Evolutionary conservation across 2,113 vertebrate genomes (phyloP).

Genomic region (Tetrax tetrax): DNA sequence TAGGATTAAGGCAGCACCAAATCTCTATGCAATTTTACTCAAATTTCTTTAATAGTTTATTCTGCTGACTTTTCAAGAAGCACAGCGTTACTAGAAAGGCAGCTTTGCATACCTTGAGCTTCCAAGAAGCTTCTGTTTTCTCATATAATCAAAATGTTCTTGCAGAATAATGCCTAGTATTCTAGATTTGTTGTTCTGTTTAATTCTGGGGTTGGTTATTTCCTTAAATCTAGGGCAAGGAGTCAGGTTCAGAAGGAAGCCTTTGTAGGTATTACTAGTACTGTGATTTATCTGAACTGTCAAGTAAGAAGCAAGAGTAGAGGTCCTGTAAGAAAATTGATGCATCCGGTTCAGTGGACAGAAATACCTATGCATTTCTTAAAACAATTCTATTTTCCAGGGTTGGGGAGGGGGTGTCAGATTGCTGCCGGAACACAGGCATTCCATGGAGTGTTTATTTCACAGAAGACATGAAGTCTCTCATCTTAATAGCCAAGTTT

Average conservation of each 20-base stretch:
- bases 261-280: neutral
- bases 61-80: neutral
- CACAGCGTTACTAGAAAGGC: neutral
- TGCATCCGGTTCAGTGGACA: neutral
- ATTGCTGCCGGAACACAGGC: neutral
- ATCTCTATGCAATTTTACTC: neutral
- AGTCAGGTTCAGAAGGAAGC: neutral
- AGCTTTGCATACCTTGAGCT: neutral
- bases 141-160: neutral
- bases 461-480: neutral
- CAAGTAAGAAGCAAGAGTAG: neutral
- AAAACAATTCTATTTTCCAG: neutral
- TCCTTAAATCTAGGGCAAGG: neutral
- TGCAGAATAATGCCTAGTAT: neutral
- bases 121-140: neutral
- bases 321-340: neutral
- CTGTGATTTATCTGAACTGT: neutral
- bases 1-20: slow-evolving; percentile 27
- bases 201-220: neutral
- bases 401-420: neutral
- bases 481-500: neutral
- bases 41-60: neutral
- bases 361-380: neutral
- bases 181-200: neutral
- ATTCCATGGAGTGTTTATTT: neutral